phyloP scores from a whole-genome alignment of 2,888 invertebrate genomes.

The Chironomus tentans region DNA sequence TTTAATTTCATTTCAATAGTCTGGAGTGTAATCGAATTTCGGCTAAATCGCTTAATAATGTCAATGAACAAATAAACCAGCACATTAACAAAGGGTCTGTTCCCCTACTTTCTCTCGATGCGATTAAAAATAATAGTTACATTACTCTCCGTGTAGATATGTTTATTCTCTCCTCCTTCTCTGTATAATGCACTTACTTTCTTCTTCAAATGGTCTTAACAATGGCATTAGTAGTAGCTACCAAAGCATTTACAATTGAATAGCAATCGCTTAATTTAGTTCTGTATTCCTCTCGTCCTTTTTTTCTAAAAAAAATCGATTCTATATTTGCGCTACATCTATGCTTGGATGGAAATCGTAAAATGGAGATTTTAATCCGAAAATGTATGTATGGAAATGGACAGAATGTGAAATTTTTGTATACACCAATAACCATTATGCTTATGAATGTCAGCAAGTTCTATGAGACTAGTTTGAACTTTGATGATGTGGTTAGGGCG shows the following conservation, averaged over 20 bases:
- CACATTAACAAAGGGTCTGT: background rate
- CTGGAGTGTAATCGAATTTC: background rate
- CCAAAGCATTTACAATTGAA: constrained; percentile 15
- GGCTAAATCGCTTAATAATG: constrained; percentile 10
- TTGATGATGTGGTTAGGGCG: no score
- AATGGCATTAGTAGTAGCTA: constrained; percentile 1
- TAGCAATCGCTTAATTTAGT: constrained; percentile 11
- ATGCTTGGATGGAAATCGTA: no score
- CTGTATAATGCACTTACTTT: background rate
- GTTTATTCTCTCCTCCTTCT: background rate
- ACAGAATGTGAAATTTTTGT: background rate
- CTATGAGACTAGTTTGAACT: no score
- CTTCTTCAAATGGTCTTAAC: background rate
- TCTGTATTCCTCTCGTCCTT: no score
- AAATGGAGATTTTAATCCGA: background rate
- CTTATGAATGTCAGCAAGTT: background rate
- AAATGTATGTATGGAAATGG: background rate
- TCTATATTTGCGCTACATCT: background rate
- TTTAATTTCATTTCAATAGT: constrained; percentile 5
- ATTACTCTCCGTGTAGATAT: background rate
- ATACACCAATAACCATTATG: background rate
- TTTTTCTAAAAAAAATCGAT: background rate
- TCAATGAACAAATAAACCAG: background rate
- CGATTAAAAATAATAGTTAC: background rate
- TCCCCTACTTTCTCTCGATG: background rate